Base-by-base conservation (phyloP, 2,113 vertebrate genomes). In the Poecilia latipinna region DNA sequence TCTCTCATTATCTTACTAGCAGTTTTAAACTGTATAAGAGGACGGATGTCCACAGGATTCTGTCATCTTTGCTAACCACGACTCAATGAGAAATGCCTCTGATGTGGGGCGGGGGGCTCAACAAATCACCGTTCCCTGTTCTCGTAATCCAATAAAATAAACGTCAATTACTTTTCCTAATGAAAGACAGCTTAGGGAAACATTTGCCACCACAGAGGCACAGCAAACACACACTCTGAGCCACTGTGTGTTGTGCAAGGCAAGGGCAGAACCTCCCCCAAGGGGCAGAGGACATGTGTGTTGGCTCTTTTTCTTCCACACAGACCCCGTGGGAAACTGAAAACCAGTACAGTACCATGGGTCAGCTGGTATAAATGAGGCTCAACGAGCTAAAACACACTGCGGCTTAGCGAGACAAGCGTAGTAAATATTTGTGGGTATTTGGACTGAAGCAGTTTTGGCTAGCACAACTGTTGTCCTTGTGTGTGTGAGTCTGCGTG, bases 331-430 rank as follows among this genome's bases (percentile, higher is more conserved):
- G 87, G 79, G 84, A 78, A 88, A 85, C 64, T 83, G 64, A 65
- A 84, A 79, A 70, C 79, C 82, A 79, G 75, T 44, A 64, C 73
- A 77, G 82, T 65, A 66, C 65, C 67, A 57, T 81, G 77, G 80
- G 88, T 86, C 90, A 87, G 68, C 39, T 75, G 77, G 80, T 86
- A 82, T 79, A 78, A 89, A 90, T 57, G 22, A 82, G 70, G 85
- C 68, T 86, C 75, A 82, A 4, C 12, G 4, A 73, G 78, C 78
- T 80, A 81, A 83, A 69, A 79, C 68, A 44, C 22, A n/a, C 54
- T 3, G 71, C 68, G 86, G 82, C 84, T 88, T 87, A 83, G 75
- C 81, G 48, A 10, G 75, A 87, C 78, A 80, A 83, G 82, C 44
- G 71, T 65, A 85, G 65, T 84, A 88, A 89, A 84, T 86, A 89